These are phyloP conservation scores for Drosophila kepulauana DNA, from an alignment of 1,140 invertebrate genomes.

Conservation along the genomic window DNA sequence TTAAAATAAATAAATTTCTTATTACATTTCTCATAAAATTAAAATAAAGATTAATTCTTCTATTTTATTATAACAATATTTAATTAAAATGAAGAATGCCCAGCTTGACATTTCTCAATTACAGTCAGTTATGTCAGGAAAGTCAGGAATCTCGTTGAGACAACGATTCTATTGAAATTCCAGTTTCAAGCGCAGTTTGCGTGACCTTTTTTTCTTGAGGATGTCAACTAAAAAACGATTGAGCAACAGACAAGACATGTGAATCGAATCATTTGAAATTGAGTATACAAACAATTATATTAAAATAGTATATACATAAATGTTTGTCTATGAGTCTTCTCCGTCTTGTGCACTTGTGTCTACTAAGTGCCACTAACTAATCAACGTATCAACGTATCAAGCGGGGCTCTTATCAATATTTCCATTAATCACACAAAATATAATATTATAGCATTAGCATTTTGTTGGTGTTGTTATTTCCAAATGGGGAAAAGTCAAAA, in stretches of 20 bases:
- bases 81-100: no score
- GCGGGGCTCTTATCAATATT: conserved; percentile 34
- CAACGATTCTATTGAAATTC: neutral
- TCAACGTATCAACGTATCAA: conserved; percentile 1
- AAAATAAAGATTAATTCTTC: no score
- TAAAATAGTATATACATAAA: no score
- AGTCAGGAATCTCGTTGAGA: no score
- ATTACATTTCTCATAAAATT: no score
- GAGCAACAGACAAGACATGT: neutral
- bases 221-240: neutral
- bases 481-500: conserved; percentile 30
- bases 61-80: no score
- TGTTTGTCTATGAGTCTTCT: no score
- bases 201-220: neutral
- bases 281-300: no score
- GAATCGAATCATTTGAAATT: no score
- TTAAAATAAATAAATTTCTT: no score
- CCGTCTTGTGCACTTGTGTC: neutral
- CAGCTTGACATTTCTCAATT: no score
- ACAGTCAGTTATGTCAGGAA: no score
- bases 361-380: neutral
- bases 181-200: neutral
- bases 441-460: neutral
- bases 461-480: neutral
- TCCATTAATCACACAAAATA: conserved; percentile 26